These are phyloP conservation scores for Metellina segmentata DNA, from an alignment of 2,888 invertebrate genomes.

Conservation along the genomic window DNA sequence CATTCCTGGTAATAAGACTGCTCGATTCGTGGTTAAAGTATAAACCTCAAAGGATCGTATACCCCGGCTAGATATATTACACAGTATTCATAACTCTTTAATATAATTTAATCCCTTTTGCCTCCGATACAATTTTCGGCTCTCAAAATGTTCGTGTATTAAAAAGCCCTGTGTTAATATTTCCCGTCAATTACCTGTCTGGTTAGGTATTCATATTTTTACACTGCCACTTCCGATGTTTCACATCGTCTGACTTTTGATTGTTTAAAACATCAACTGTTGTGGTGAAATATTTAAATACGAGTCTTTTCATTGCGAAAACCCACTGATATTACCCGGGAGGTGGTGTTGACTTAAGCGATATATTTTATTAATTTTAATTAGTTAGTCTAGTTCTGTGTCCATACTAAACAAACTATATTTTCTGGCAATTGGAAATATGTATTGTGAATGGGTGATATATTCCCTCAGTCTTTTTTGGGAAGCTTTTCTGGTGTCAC, in stretches of 20 bases:
- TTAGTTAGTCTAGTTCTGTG: not conserved
- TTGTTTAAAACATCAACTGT: slow-evolving; percentile 17
- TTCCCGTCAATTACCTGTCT: not conserved
- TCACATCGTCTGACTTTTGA: slow-evolving; percentile 3
- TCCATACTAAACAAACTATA: not conserved
- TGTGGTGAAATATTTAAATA: not conserved
- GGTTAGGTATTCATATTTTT: not conserved
- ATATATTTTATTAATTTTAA: not conserved
- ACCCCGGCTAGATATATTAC: not conserved
- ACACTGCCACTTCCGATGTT: not conserved
- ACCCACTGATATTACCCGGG: not conserved
- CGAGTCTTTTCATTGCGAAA: slow-evolving; percentile 4
- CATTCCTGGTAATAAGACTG: not conserved
- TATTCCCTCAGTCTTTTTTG: not conserved
- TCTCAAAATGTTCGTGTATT: not conserved
- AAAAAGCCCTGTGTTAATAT: not conserved
- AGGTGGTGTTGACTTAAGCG: not conserved
- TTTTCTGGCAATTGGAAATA: not conserved
- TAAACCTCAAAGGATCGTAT: not conserved
- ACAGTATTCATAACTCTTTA: not conserved
- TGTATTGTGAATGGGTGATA: not conserved
- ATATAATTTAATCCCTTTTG: not conserved
- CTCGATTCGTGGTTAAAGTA: not conserved
- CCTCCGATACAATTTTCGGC: not conserved
- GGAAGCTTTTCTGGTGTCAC: not conserved